Conservation (phyloP, 2,113 vertebrate genomes). For the Mormoops blainvillei region DNA sequence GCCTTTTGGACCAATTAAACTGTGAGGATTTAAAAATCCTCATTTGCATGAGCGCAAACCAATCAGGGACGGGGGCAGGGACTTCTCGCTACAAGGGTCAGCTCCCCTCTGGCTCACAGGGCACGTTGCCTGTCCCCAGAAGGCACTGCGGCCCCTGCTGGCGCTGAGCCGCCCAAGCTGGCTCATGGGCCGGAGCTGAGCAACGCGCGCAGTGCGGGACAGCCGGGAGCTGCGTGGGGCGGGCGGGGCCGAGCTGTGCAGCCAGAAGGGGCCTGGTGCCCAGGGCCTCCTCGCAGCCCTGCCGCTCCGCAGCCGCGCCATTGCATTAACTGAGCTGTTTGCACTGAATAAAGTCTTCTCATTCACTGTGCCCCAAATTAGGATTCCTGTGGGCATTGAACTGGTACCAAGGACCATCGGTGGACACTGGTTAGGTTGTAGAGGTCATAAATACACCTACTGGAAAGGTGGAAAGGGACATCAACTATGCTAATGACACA, state of each 20-base stretch:
- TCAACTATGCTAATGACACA: background rate
- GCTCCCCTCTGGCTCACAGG: background rate
- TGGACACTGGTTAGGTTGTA: background rate
- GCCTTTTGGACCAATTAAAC: background rate
- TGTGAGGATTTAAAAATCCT: background rate
- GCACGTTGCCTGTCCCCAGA: background rate
- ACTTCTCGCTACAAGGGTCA: background rate
- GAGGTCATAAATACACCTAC: background rate
- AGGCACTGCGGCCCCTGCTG: background rate
- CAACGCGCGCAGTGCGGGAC: background rate
- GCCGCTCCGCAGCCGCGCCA: background rate
- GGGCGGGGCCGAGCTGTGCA: background rate
- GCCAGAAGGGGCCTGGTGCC: background rate
- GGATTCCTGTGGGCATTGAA: background rate
- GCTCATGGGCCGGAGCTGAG: background rate
- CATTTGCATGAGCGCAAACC: background rate
- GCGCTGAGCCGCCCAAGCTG: too few species aligned
- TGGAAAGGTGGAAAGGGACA: background rate
- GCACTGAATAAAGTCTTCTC: background rate
- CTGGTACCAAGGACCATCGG: background rate
- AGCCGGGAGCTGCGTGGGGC: too few species aligned
- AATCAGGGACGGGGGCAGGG: background rate
- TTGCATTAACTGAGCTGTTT: background rate
- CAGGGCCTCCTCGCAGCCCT: background rate
- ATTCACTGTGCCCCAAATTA: background rate